phyloP scores from a whole-genome alignment of 2,113 vertebrate genomes.

The Rhynchopsitta pachyrhyncha region DNA sequence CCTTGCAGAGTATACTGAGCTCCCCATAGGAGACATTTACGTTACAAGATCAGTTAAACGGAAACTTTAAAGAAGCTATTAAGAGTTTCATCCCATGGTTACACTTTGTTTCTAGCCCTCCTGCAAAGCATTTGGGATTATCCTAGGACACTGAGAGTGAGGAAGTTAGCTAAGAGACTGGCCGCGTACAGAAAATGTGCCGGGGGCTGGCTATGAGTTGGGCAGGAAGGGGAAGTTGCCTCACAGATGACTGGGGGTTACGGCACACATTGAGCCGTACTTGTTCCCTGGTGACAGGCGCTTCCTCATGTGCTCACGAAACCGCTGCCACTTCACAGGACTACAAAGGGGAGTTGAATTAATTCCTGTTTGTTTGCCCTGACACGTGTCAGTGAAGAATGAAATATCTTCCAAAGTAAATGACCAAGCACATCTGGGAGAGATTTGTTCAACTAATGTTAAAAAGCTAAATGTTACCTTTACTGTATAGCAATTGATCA shows the following conservation, averaged over 20 bases:
- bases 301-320: not conserved
- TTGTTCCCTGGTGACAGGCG: not conserved
- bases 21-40: not conserved
- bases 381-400: not conserved
- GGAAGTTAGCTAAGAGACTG: not conserved
- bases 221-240: slow-evolving; percentile 26
- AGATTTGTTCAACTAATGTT: not conserved
- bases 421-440: not conserved
- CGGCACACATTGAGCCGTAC: not conserved
- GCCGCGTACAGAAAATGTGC: not conserved
- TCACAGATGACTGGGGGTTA: not conserved
- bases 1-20: not conserved
- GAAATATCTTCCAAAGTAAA: not conserved
- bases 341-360: not conserved
- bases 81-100: not conserved
- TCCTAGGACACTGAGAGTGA: not conserved
- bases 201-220: not conserved
- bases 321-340: not conserved
- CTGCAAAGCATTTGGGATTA: not conserved
- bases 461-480: not conserved
- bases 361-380: not conserved
- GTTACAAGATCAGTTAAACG: not conserved
- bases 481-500: not conserved
- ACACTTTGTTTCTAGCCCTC: not conserved
- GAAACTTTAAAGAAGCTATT: not conserved